Percentiles rank a stretch among this genome's conserved stretches.
phyloP scores from a whole-genome alignment of 1,140 invertebrate species.

The Triops longicaudatus region DNA sequence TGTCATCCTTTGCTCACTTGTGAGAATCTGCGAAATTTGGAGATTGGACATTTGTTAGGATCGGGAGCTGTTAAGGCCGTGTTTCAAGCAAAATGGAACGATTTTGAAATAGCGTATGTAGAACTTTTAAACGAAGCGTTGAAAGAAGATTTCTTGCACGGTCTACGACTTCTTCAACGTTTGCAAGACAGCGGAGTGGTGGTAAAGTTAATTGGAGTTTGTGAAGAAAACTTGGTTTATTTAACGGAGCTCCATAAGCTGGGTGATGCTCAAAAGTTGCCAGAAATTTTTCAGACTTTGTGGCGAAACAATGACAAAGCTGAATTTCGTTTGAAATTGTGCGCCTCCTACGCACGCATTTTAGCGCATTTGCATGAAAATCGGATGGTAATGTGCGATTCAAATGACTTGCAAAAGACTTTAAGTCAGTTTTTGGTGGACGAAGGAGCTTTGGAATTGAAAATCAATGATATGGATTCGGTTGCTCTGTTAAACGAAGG shows the following conservation, averaged over 20 bases:
- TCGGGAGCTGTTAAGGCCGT: not conserved
- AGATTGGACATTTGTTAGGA: not conserved
- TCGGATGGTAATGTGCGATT: not conserved
- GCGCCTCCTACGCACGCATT: not conserved
- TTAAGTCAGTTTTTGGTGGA: not conserved
- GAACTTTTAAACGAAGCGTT: conserved; percentile 20
- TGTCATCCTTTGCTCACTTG: not conserved
- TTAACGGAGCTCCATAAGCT: not conserved
- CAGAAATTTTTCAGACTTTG: not conserved
- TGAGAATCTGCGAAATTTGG: not conserved
- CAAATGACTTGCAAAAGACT: not conserved
- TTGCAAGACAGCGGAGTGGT: not conserved
- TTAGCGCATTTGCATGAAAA: not conserved
- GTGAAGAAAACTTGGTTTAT: not conserved
- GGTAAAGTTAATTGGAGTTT: not conserved
- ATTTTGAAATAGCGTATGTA: not conserved
- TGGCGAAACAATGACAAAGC: not conserved
- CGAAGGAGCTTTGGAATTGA: not conserved
- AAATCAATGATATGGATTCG: not conserved
- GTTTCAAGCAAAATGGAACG: not conserved
- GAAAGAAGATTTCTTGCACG: not conserved
- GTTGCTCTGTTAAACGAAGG: not conserved
- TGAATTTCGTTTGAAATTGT: not conserved
- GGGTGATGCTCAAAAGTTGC: not conserved
- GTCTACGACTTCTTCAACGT: not conserved